Percentiles rank a stretch among this genome's conserved stretches.
Conservation (phyloP, 2,888 invertebrate genomes). For the Digitonthophagus gazella region DNA sequence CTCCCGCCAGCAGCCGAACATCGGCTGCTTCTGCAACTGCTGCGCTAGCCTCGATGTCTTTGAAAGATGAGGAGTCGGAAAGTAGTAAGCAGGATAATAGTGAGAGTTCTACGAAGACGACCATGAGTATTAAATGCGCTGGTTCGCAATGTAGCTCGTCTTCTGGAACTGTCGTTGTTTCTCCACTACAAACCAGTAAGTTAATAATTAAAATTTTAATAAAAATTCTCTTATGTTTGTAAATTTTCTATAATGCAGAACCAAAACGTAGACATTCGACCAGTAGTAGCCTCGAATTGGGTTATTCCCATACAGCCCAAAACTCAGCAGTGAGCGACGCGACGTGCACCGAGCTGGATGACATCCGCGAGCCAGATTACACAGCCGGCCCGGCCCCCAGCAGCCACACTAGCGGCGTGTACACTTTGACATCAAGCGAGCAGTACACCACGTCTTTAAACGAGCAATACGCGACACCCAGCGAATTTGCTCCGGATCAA, state of each 20-base stretch:
- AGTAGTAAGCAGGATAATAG: constrained; percentile 50
- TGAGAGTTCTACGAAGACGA: constrained; percentile 57
- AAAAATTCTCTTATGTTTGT: not conserved
- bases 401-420: constrained; percentile 83
- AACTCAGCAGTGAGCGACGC: constrained; percentile 78
- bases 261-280: constrained; percentile 67
- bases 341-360: constrained; percentile 66
- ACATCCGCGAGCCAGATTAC: constrained; percentile 54
- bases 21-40: constrained; percentile 54
- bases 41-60: constrained; percentile 51
- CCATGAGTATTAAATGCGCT: constrained; percentile 60
- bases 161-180: constrained; percentile 83
- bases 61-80: constrained; percentile 45
- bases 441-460: constrained; percentile 50
- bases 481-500: constrained; percentile 42
- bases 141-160: constrained; percentile 84
- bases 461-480: constrained; percentile 42
- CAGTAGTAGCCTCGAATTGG: constrained; percentile 78
- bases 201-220: constrained; percentile 19
- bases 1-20: constrained; percentile 59
- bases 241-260: constrained; percentile 42
- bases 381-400: constrained; percentile 65
- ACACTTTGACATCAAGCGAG: constrained; percentile 71
- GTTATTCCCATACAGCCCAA: constrained; percentile 84
- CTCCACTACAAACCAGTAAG: constrained; percentile 52